Evolutionary conservation across 2,113 vertebrate genomes (phyloP), one percentile per base, ranked within the genome.

Genomic region (Rhinoderma darwinii): DNA sequence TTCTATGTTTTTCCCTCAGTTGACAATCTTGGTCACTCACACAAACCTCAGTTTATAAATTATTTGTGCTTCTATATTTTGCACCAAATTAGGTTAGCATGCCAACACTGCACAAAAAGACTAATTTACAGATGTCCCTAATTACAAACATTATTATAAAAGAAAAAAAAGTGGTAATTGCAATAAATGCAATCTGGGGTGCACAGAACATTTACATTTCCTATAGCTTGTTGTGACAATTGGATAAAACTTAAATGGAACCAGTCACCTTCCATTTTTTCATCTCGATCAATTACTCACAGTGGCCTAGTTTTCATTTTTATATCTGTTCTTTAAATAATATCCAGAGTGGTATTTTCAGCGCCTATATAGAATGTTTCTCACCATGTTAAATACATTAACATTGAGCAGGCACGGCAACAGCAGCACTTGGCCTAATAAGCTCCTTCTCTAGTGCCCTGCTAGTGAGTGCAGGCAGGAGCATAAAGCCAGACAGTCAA

Each of bases 31-130:
- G 77, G 51, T 59, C 77, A 39, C 51, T 80, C 32, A 59, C 30
- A 59, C 77, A 80, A 80, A 44, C 41, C 41, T 47, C 73, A 43
- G 72, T 74, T 74, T 74, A 70, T 70, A 70, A 74, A 74, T 74
- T 79, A 47, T 37, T 56, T 51, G 25, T 32, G 32, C 50, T 79
- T 54, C 32, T 37, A 54, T 79, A 51, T 56, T 79, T 79, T 79
- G 50, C 76, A 56, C 37, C 50, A 79, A 79, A 79, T 51, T 79
- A 54, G 50, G 50, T 79, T 32, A 79, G 76, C 50, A 11, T 35
- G 76, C 76, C 50, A 56, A 30, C 76, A 27, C 32, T 56, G 76
- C 72, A n/a, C 72, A 74, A 74, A 74, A 70, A 70, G 66, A 70
- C 66, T 70, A 32, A 70, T 70, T 70, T 70, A 70, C 66, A 70